These are phyloP conservation scores for Dreissena rostriformis DNA, from an alignment of 1,140 invertebrate genomes.

Conservation along the genomic window DNA sequence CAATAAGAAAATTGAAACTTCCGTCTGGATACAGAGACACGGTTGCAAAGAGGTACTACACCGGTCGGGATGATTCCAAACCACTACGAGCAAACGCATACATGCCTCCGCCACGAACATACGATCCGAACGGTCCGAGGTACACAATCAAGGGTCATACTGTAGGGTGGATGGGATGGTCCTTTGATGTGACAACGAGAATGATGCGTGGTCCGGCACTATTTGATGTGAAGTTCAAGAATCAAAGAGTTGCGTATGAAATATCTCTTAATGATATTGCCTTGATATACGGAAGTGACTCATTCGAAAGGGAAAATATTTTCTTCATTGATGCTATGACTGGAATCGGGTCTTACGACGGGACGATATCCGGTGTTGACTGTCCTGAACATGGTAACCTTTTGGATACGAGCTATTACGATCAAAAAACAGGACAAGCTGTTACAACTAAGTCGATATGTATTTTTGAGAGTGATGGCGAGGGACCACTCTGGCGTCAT, in stretches of 20 bases:
- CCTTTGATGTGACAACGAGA: constrained; percentile 28
- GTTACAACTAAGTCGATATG: constrained; percentile 38
- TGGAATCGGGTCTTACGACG: constrained; percentile 46
- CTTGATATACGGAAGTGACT: constrained; percentile 58
- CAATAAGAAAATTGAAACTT: constrained; percentile 23
- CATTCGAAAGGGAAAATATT: constrained; percentile 50
- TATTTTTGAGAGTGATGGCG: constrained; percentile 56
- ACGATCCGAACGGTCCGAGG: constrained; percentile 48
- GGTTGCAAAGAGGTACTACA: neutral
- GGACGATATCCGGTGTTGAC: constrained; percentile 58
- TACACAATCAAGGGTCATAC: constrained; percentile 33
- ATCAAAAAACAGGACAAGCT: constrained; percentile 18
- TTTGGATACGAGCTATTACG: constrained; percentile 40
- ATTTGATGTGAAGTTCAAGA: constrained; percentile 26
- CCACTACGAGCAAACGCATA: constrained; percentile 25
- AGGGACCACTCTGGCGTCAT: constrained; percentile 52
- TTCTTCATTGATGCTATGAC: constrained; percentile 42
- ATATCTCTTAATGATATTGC: constrained; percentile 64
- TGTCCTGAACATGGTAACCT: constrained; percentile 43
- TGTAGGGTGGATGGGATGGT: constrained; percentile 51
- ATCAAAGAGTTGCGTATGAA: constrained; percentile 66
- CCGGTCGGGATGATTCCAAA: constrained; percentile 19
- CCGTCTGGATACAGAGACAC: constrained; percentile 40
- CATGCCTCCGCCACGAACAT: constrained; percentile 36
- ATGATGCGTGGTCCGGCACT: constrained; percentile 32